phyloP scores from a whole-genome alignment of 2,797 vertebrate genomes.

The Esox lucius region DNA sequence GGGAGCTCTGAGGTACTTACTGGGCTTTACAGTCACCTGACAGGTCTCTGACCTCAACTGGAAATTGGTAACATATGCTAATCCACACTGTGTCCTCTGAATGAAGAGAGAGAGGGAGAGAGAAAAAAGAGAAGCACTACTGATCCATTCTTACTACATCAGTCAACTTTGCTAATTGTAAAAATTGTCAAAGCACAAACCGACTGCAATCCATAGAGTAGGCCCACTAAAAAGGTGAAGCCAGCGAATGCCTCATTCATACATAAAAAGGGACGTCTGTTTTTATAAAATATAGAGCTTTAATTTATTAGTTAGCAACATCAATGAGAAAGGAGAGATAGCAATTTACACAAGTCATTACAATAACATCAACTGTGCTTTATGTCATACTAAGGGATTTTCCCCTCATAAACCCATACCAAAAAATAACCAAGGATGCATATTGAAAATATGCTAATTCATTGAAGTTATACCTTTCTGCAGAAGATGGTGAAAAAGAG shows the following conservation, averaged over 20 bases:
- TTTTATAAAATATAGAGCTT: slow-evolving; percentile 89
- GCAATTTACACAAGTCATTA: slow-evolving; percentile 75
- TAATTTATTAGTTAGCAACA: slow-evolving; percentile 85
- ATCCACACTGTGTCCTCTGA: slow-evolving; percentile 63
- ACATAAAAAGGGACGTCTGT: slow-evolving; percentile 57
- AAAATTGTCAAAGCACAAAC: not conserved
- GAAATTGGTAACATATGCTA: slow-evolving; percentile 67
- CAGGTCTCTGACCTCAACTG: slow-evolving; percentile 80
- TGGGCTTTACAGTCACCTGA: slow-evolving; percentile 70
- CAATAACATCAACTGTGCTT: slow-evolving; percentile 78
- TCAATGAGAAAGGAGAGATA: slow-evolving; percentile 74
- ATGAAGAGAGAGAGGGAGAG: not conserved
- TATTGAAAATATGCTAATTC: slow-evolving; percentile 48
- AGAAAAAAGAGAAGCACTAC: not conserved
- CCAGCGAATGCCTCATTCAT: not conserved
- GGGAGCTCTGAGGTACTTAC: slow-evolving; percentile 54
- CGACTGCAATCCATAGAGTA: not conserved
- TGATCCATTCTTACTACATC: not conserved
- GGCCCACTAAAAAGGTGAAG: not conserved
- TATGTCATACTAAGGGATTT: slow-evolving; percentile 68
- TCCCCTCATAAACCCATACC: slow-evolving; percentile 62
- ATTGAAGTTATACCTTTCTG: slow-evolving; percentile 5
- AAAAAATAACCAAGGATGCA: slow-evolving; percentile 59
- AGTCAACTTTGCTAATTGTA: not conserved
- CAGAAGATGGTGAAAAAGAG: not conserved